Conservation (phyloP, 1,140 invertebrate species). For the Charaxes varanes region DNA sequence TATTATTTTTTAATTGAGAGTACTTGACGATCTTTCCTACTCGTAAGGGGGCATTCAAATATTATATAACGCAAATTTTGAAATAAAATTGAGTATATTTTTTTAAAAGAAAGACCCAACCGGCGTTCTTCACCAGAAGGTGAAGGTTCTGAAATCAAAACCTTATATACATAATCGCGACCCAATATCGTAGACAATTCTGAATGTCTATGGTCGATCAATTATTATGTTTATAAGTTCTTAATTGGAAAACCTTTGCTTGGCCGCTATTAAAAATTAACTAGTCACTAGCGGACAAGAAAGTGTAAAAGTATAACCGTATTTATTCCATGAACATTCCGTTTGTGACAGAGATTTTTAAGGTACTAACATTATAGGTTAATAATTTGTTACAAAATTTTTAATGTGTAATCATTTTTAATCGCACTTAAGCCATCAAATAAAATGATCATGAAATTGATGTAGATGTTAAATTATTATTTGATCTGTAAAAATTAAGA, state of each 20-base stretch:
- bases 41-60: no score
- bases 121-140: no score
- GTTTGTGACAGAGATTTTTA: slow-evolving; percentile 5
- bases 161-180: no score
- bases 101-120: no score
- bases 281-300: slow-evolving; percentile 36
- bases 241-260: slow-evolving; percentile 13
- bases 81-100: no score
- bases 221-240: slow-evolving; percentile 6
- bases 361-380: slow-evolving; percentile 1
- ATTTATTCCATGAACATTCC: slow-evolving; percentile 30
- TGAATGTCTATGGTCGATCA: no score
- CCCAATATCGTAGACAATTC: no score
- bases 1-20: no score
- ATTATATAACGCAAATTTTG: no score
- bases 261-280: slow-evolving; percentile 32
- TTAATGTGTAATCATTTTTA: background rate
- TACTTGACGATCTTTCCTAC: no score
- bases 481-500: slow-evolving; percentile 9
- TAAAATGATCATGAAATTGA: background rate
- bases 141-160: no score
- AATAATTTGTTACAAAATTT: background rate
- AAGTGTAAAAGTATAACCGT: slow-evolving; percentile 7
- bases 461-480: slow-evolving; percentile 15
- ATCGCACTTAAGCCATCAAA: no score